Conservation (phyloP, 2,797 vertebrate species). For the Lerista edwardsae region DNA sequence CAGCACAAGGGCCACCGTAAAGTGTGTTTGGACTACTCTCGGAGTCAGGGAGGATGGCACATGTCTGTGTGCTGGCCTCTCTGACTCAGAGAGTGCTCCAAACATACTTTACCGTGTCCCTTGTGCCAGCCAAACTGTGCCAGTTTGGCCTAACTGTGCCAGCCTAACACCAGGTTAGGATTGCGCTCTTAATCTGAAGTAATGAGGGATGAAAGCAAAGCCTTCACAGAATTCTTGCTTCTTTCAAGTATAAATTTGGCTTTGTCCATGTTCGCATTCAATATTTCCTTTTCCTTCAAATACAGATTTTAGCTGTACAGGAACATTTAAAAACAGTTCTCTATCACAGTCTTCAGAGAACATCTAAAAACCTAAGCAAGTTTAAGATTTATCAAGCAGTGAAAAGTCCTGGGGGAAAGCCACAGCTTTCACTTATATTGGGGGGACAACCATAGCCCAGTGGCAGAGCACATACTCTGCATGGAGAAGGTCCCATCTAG, state of each 20-base stretch:
- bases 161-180: too few relatives aligned
- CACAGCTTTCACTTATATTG: not conserved
- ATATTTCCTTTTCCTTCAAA: not conserved
- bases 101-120: too few relatives aligned
- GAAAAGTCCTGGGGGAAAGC: not conserved
- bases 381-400: not conserved
- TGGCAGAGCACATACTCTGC: not conserved
- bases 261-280: not conserved
- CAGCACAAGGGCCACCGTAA: too few relatives aligned
- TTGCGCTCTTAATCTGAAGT: not conserved
- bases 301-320: not conserved
- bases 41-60: too few relatives aligned
- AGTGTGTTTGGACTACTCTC: too few relatives aligned
- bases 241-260: not conserved
- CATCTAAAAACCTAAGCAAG: not conserved
- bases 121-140: too few relatives aligned
- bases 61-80: too few relatives aligned
- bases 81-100: too few relatives aligned
- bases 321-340: not conserved
- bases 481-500: too few relatives aligned
- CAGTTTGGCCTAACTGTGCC: too few relatives aligned
- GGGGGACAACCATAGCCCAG: not conserved
- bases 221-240: not conserved
- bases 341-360: not conserved
- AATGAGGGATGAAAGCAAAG: not conserved